Percentiles rank a stretch among this genome's conserved stretches.
These are phyloP conservation scores for Falco naumanni DNA, from an alignment of 2,797 vertebrate genomes.

Conservation along the genomic window DNA sequence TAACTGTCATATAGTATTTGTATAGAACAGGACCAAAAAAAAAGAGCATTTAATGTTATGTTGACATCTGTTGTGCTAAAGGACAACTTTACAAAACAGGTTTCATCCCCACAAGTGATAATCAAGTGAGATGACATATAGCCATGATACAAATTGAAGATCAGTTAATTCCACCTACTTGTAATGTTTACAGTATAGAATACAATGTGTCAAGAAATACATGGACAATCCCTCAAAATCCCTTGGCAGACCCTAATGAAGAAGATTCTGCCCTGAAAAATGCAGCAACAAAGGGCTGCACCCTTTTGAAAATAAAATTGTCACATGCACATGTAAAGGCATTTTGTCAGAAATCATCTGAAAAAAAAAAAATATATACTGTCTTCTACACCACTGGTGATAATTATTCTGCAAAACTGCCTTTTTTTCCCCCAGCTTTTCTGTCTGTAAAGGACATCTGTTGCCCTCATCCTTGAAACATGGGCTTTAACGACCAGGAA, in stretches of 20 bases:
- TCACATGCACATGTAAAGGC: neutral
- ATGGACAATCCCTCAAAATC: neutral
- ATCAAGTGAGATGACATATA: neutral
- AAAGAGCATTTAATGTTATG: neutral
- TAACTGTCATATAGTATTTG: neutral
- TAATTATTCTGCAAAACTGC: neutral
- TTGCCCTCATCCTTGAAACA: neutral
- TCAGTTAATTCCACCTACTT: neutral
- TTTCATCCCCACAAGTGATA: neutral
- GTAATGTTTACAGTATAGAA: neutral
- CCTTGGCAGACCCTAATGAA: neutral
- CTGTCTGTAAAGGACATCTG: neutral
- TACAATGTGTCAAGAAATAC: neutral
- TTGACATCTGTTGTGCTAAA: neutral
- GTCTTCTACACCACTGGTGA: neutral
- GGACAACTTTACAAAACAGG: neutral
- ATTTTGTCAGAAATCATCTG: neutral
- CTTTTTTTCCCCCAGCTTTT: neutral
- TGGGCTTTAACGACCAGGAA: neutral
- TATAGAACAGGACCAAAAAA: neutral
- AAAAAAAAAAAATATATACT: neutral
- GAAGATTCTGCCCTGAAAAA: neutral
- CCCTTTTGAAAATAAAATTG: neutral
- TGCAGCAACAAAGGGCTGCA: neutral
- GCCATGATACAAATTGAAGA: neutral